These are phyloP conservation scores for Eremophila alpestris DNA, from an alignment of 2,797 vertebrate species.

Conservation along the genomic window DNA sequence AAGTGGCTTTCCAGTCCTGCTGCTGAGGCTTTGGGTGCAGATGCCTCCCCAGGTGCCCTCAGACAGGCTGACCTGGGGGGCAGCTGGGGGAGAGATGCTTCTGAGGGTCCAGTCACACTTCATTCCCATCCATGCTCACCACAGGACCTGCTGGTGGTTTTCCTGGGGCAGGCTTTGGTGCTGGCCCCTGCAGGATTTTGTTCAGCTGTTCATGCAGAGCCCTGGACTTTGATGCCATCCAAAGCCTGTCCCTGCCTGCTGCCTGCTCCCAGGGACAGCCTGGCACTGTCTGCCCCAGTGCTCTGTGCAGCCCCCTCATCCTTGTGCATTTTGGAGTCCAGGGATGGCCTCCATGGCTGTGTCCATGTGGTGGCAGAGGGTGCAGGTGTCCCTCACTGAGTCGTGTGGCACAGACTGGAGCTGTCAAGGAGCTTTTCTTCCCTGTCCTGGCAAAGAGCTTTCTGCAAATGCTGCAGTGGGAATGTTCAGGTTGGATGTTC, in stretches of 20 bases:
- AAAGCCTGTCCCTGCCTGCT: not conserved
- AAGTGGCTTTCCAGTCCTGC: rapidly evolving
- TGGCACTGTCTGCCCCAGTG: rapidly evolving
- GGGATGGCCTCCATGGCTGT: rapidly evolving
- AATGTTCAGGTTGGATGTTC: not conserved
- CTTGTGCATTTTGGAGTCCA: rapidly evolving
- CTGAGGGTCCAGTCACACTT: rapidly evolving
- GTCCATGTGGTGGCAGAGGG: not conserved
- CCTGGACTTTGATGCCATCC: not conserved
- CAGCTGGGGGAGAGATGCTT: not conserved
- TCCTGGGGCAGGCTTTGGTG: not conserved
- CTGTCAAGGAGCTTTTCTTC: not conserved
- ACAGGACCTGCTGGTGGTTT: not conserved
- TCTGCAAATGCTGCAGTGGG: not conserved
- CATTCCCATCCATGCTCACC: rapidly evolving
- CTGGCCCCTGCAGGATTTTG: not conserved
- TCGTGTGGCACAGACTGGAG: not conserved
- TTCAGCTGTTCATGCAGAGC: not conserved
- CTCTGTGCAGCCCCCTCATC: not conserved
- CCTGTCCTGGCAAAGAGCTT: not conserved
- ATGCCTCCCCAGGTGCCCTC: not conserved
- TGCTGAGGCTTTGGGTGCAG: not conserved
- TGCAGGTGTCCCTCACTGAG: rapidly evolving
- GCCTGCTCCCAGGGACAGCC: not conserved
- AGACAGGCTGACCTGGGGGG: not conserved